Evolutionary conservation across 35 echinoderm and acorn worm genomes (phyloP).

Genomic region (Ptychodera flava): DNA sequence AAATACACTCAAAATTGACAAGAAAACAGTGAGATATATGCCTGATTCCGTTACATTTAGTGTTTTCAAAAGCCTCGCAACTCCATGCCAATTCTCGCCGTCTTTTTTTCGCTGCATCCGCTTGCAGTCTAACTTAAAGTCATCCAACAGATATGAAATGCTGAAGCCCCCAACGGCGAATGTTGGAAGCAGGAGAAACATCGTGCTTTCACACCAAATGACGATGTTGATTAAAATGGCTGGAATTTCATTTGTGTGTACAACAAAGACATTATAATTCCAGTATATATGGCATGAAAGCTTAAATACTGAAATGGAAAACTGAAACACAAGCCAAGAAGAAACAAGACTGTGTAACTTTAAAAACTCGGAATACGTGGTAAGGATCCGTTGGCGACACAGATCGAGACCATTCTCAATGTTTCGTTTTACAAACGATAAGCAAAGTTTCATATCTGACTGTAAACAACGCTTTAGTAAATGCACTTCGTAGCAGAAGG

Average conservation of each 20-base stretch:
- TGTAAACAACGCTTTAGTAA: background rate
- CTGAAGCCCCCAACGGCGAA: background rate
- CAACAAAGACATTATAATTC: background rate
- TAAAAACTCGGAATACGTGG: background rate
- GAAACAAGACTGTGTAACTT: background rate
- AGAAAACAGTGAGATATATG: background rate
- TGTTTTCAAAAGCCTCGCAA: background rate
- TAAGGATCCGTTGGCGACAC: background rate
- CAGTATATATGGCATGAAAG: background rate
- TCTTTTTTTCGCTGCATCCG: background rate
- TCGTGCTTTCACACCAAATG: background rate
- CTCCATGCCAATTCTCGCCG: background rate
- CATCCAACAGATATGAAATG: background rate
- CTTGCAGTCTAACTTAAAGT: background rate
- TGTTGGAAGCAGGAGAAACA: background rate
- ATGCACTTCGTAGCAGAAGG: background rate
- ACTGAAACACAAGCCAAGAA: background rate
- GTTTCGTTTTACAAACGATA: background rate
- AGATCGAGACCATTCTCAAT: background rate
- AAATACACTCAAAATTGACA: background rate
- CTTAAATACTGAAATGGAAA: background rate
- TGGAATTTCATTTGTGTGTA: background rate
- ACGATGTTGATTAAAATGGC: background rate
- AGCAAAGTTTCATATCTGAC: background rate
- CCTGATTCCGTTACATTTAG: background rate